These are phyloP conservation scores for Drosophila merina DNA, from an alignment of 2,888 invertebrate species.

Conservation along the genomic window DNA sequence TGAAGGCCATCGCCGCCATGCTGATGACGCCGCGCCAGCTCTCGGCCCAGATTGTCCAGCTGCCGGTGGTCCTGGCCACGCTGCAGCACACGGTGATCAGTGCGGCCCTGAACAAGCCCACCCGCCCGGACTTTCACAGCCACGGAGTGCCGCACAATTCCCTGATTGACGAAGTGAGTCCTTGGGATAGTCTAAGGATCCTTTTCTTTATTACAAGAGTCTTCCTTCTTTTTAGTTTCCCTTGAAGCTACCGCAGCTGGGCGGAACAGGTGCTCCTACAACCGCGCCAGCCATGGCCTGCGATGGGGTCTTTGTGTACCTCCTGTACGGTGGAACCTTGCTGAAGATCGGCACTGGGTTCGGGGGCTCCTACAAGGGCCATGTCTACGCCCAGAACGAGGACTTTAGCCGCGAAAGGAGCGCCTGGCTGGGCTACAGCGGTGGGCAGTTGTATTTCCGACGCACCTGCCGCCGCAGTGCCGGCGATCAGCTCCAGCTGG, in stretches of 20 bases:
- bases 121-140: constrained; percentile 94
- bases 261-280: not conserved
- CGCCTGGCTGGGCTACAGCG: constrained; percentile 94
- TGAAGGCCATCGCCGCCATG: constrained; percentile 93
- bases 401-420: constrained; percentile 92
- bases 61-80: constrained; percentile 93
- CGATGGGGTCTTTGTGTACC: constrained; percentile 95
- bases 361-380: constrained; percentile 96
- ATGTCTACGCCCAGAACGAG: constrained; percentile 92
- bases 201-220: not conserved
- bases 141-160: constrained; percentile 93
- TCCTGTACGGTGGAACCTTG: constrained; percentile 93
- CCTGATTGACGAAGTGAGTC: constrained; percentile 86
- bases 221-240: constrained; percentile 68
- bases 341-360: constrained; percentile 98
- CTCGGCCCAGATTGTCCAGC: constrained; percentile 91
- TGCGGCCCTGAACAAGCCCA: constrained; percentile 92
- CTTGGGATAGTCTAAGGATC: not conserved
- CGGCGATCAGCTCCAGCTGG: constrained; percentile 83
- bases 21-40: constrained; percentile 92
- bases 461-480: constrained; percentile 85
- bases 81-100: constrained; percentile 95
- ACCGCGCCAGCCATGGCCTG: constrained; percentile 88
- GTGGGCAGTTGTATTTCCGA: constrained; percentile 92
- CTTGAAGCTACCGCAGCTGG: constrained; percentile 62